phyloP scores from a whole-genome alignment of 2,888 invertebrate species.

The Camptogramma bilineatum region DNA sequence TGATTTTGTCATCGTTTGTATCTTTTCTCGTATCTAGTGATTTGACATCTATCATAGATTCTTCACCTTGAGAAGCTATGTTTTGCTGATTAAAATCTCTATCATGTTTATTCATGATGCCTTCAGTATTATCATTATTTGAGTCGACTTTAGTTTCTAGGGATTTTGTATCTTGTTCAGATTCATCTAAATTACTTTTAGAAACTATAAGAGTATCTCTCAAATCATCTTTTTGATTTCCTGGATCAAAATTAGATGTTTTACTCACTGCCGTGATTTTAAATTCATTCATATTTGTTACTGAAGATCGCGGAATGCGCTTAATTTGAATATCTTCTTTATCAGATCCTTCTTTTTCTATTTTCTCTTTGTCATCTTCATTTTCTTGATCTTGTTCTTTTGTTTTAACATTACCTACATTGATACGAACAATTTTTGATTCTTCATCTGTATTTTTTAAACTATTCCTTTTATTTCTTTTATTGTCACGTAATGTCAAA shows the following conservation, averaged over 20 bases:
- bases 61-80: not conserved
- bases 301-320: slow-evolving; percentile 11
- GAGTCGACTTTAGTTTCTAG: not conserved
- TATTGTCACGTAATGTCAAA: slow-evolving; percentile 22
- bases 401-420: slow-evolving; percentile 4
- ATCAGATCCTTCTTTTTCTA: slow-evolving; percentile 18
- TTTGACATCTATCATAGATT: not conserved
- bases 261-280: slow-evolving; percentile 10
- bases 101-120: not conserved
- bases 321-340: slow-evolving; percentile 44
- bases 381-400: slow-evolving; percentile 6
- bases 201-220: not conserved
- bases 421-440: slow-evolving; percentile 26
- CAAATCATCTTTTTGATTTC: not conserved
- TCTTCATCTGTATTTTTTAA: not conserved
- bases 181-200: not conserved
- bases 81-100: slow-evolving; percentile 1
- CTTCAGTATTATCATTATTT: not conserved
- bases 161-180: not conserved
- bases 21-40: not conserved
- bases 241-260: slow-evolving; percentile 3
- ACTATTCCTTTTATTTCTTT: slow-evolving; percentile 25
- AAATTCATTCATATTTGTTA: slow-evolving; percentile 12
- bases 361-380: slow-evolving; percentile 6
- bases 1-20: not conserved